phyloP scores from a whole-genome alignment of 2,113 vertebrate species.

The Ceyx cyanopectus region DNA sequence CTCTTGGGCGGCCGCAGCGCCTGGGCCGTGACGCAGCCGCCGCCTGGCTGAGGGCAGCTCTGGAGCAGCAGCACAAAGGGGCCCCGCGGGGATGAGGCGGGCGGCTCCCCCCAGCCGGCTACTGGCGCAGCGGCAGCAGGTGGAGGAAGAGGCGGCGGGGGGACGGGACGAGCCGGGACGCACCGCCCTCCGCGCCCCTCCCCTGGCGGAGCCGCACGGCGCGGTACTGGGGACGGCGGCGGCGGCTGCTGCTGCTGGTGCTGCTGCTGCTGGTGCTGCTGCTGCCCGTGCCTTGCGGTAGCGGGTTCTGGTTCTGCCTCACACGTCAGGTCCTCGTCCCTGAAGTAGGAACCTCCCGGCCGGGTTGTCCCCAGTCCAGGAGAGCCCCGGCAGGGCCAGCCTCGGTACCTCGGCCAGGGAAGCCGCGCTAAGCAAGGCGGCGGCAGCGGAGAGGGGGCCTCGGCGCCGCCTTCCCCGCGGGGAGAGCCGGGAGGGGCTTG shows the following conservation, averaged over 20 bases:
- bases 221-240: not conserved
- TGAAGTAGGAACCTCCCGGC: not conserved
- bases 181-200: not conserved
- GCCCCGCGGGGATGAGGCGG: not conserved
- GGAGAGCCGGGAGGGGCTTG: too few relatives aligned
- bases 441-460: not conserved
- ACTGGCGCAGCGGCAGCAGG: not conserved
- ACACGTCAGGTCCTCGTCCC: fast-evolving
- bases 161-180: not conserved
- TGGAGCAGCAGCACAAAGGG: constrained; percentile 54
- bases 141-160: not conserved
- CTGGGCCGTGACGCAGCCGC: constrained; percentile 64
- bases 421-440: not conserved
- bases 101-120: not conserved
- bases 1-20: not conserved
- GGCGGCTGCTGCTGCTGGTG: too few relatives aligned
- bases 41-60: not conserved
- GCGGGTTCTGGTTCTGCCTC: fast-evolving
- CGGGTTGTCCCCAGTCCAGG: not conserved
- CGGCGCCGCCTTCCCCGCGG: not conserved
- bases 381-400: not conserved
- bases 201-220: not conserved
- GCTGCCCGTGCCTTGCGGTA: not conserved
- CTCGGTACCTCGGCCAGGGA: not conserved
- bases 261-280: not conserved